Evolutionary conservation across 2,797 vertebrate genomes (phyloP).

Genomic region (Hafferia zeledoni): DNA sequence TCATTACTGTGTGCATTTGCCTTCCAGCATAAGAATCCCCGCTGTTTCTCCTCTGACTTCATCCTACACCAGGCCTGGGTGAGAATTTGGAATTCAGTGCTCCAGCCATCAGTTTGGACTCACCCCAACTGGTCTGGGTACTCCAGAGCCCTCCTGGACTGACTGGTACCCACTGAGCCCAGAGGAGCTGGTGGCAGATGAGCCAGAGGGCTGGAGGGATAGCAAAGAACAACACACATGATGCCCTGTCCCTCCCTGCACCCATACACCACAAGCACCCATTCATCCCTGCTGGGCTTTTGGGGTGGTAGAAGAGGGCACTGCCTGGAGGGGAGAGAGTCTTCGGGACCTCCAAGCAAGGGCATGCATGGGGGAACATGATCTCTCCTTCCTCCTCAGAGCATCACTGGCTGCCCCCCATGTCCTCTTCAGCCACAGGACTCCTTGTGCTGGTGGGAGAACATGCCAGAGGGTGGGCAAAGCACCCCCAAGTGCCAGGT

Average conservation of each 20-base stretch:
- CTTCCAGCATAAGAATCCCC: not conserved
- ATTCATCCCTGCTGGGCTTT: fast-evolving
- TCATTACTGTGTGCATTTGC: not conserved
- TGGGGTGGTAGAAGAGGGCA: not conserved
- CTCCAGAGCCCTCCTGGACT: not conserved
- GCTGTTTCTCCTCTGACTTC: fast-evolving
- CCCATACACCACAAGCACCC: not conserved
- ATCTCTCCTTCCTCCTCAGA: not conserved
- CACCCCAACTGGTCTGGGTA: fast-evolving
- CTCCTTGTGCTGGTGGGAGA: not conserved
- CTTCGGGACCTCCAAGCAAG: not conserved
- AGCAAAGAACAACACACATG: fast-evolving
- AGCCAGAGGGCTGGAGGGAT: not conserved
- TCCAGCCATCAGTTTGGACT: not conserved
- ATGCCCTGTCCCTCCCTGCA: no score
- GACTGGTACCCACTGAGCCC: not conserved
- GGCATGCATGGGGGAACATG: no score
- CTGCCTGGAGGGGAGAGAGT: fast-evolving
- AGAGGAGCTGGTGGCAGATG: not conserved
- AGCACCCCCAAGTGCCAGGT: not conserved
- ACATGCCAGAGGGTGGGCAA: fast-evolving
- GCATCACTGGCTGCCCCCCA: fast-evolving
- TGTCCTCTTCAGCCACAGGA: no score
- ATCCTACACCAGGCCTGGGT: not conserved
- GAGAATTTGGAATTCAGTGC: not conserved